A percentile compares a stretch with the other conserved stretches of the same genome.
Evolutionary conservation across 2,888 invertebrate genomes (phyloP).

Genomic region (Panzeria rudis): DNA sequence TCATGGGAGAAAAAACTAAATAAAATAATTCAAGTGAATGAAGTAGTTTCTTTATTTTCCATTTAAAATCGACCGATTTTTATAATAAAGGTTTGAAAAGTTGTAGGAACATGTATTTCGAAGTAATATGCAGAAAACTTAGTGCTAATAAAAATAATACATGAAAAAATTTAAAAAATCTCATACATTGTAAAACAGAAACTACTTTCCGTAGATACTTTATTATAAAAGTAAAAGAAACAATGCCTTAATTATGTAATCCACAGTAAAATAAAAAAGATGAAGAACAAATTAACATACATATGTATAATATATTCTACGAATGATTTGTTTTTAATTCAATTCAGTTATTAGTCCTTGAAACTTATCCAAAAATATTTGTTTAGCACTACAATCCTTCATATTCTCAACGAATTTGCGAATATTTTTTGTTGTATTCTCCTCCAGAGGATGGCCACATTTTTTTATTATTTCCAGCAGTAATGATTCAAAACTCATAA

Average conservation of each 20-base stretch:
- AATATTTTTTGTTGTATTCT: conserved; percentile 72
- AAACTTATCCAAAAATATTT: conserved; percentile 77
- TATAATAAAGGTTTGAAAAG: too few species aligned
- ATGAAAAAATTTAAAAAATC: too few species aligned
- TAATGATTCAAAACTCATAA: conserved; percentile 77
- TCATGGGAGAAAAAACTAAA: too few species aligned
- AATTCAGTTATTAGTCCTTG: conserved; percentile 73
- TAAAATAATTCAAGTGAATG: too few species aligned
- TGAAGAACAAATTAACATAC: background rate
- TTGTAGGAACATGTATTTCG: too few species aligned
- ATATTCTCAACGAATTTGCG: conserved; percentile 74
- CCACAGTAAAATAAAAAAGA: background rate
- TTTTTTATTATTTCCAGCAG: conserved; percentile 76
- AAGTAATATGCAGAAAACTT: too few species aligned
- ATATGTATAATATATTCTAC: background rate
- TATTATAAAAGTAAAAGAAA: background rate
- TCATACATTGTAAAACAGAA: too few species aligned
- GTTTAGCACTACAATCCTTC: conserved; percentile 77
- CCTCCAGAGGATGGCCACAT: conserved; percentile 73
- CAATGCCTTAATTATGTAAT: background rate
- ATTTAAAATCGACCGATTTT: too few species aligned
- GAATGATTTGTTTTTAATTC: conserved; percentile 18
- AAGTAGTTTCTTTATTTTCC: too few species aligned
- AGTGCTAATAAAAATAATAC: too few species aligned
- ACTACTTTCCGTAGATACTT: too few species aligned